Evolutionary conservation across 2,888 invertebrate genomes (phyloP).

Genomic region (Esperia sulphurella): DNA sequence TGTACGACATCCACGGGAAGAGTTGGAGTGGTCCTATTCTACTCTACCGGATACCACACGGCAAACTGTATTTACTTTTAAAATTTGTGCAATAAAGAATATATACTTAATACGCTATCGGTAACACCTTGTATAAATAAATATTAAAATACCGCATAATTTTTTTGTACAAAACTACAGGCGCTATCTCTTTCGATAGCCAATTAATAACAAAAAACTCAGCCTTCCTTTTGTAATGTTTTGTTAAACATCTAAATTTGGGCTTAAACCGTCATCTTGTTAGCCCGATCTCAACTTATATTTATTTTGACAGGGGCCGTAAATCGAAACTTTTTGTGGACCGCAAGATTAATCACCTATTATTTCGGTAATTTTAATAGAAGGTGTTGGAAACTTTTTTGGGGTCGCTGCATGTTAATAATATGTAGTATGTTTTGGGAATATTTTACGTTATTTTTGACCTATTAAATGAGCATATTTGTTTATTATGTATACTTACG

Average conservation of each 20-base stretch:
- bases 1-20: too few relatives aligned
- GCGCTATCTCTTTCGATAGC: slow-evolving; percentile 46
- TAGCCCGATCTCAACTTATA: slow-evolving; percentile 46
- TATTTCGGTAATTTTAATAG: slow-evolving; percentile 72
- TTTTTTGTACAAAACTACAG: slow-evolving; percentile 30
- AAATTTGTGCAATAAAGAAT: too few relatives aligned
- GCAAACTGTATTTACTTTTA: too few relatives aligned
- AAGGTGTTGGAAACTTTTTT: slow-evolving; percentile 52
- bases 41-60: too few relatives aligned
- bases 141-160: slow-evolving; percentile 1
- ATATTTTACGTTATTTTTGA: not conserved
- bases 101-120: too few relatives aligned
- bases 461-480: too few relatives aligned
- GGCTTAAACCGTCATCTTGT: slow-evolving; percentile 42
- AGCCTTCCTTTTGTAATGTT: slow-evolving; percentile 57
- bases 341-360: slow-evolving; percentile 69
- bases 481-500: too few relatives aligned
- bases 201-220: slow-evolving; percentile 63
- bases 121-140: not conserved
- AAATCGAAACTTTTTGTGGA: slow-evolving; percentile 60
- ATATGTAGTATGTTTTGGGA: not conserved
- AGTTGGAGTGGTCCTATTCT: too few relatives aligned
- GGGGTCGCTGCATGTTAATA: slow-evolving; percentile 15
- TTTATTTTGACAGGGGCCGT: slow-evolving; percentile 67
- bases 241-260: slow-evolving; percentile 77